Evolutionary conservation across 2,888 invertebrate species (phyloP).

Genomic region (Anarsia innoxiella): DNA sequence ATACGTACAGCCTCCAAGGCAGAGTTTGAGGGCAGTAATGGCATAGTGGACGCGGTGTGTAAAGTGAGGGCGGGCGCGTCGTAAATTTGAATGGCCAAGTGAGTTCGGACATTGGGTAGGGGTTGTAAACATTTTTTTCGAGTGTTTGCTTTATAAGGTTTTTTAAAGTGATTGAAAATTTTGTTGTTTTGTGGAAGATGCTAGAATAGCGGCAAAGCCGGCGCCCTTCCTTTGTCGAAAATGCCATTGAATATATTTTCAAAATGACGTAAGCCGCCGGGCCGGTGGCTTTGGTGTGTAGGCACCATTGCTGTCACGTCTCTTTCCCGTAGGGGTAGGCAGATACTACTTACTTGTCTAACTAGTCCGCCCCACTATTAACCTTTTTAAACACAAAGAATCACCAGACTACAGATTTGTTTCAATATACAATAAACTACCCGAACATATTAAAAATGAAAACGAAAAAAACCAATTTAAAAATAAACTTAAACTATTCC

Average conservation of each 20-base stretch:
- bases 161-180: not conserved
- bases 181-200: not conserved
- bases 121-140: conserved; percentile 31
- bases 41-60: too few relatives aligned
- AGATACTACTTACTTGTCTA: too few relatives aligned
- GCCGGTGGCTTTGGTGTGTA: not conserved
- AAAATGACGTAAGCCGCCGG: not conserved
- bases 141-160: not conserved
- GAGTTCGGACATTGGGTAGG: conserved; percentile 43
- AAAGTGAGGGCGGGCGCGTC: conserved; percentile 32
- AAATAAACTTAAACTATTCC: too few relatives aligned
- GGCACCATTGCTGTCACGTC: not conserved
- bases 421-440: too few relatives aligned
- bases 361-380: too few relatives aligned
- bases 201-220: not conserved
- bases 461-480: too few relatives aligned
- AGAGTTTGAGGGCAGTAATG: too few relatives aligned
- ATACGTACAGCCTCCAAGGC: too few relatives aligned
- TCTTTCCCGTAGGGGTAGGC: too few relatives aligned
- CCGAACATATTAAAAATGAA: too few relatives aligned
- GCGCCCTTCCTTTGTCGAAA: not conserved
- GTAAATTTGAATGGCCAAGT: conserved; percentile 69
- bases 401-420: too few relatives aligned
- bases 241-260: not conserved
- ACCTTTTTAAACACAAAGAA: too few relatives aligned